phyloP scores from a whole-genome alignment of 1,140 invertebrate genomes.

The Gonioctena quinquepunctata region DNA sequence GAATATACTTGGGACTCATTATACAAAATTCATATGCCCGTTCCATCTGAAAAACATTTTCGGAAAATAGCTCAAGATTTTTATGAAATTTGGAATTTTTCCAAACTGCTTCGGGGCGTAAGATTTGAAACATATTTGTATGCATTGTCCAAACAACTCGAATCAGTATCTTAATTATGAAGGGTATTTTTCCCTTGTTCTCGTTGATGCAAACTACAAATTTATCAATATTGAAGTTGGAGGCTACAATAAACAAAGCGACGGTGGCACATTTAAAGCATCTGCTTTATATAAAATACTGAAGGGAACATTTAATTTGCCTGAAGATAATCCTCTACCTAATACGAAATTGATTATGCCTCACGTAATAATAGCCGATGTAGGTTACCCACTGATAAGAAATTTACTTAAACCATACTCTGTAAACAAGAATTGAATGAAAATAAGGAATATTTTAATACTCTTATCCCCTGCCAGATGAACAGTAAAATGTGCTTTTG shows the following conservation, averaged over 20 bases:
- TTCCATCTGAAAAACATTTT: no score
- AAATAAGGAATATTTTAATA: conserved; percentile 24
- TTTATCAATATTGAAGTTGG: conserved; percentile 9
- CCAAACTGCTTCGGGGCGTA: neutral
- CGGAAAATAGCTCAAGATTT: no score
- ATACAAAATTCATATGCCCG: neutral
- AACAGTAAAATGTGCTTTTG: conserved; percentile 1
- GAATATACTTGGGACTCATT: conserved; percentile 2
- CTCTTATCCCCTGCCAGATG: conserved; percentile 11
- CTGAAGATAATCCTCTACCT: neutral
- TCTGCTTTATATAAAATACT: neutral
- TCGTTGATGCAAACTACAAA: conserved; percentile 5
- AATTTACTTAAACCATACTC: conserved; percentile 24
- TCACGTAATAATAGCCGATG: conserved; percentile 28
- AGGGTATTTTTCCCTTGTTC: conserved; percentile 14
- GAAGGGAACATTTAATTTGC: neutral
- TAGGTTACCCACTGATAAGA: conserved; percentile 23
- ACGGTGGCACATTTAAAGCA: neutral
- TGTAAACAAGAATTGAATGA: neutral
- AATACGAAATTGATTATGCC: conserved; percentile 35
- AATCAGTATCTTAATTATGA: conserved; percentile 44
- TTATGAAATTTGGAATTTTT: no score
- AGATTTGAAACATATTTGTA: conserved; percentile 14
- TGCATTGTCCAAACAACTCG: neutral
- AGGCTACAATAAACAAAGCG: neutral